phyloP scores from a whole-genome alignment of 2,113 vertebrate species.

The Erinaceus europaeus region DNA sequence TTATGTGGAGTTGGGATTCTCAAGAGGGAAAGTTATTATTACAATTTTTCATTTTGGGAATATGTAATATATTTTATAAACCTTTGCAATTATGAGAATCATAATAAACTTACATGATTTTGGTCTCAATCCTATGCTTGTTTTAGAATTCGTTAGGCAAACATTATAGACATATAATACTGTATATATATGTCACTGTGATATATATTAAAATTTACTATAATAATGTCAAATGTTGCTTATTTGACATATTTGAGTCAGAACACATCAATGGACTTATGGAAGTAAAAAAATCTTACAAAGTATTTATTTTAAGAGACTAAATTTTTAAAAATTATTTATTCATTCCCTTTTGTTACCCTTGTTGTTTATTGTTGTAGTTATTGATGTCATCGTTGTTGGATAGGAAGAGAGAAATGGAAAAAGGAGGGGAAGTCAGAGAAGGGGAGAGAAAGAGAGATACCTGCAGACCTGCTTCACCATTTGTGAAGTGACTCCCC shows the following conservation, averaged over 20 bases:
- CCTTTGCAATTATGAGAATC: conserved; percentile 36
- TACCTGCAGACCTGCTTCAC: too few relatives aligned
- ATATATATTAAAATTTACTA: neutral
- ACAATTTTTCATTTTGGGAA: neutral
- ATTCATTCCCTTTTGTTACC: too few relatives aligned
- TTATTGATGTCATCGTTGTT: too few relatives aligned
- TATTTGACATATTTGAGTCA: neutral
- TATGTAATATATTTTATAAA: neutral
- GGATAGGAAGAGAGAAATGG: too few relatives aligned
- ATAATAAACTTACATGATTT: neutral
- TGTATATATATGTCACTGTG: neutral
- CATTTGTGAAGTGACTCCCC: too few relatives aligned
- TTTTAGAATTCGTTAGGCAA: neutral
- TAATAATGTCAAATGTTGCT: neutral
- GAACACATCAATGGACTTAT: neutral
- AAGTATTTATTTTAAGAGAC: too few relatives aligned
- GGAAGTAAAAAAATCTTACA: too few relatives aligned
- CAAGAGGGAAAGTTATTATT: conserved; percentile 11
- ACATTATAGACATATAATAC: neutral
- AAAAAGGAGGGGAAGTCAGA: too few relatives aligned
- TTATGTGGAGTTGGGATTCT: neutral
- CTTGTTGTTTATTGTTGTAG: too few relatives aligned
- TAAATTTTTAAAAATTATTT: too few relatives aligned
- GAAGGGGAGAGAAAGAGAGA: too few relatives aligned
- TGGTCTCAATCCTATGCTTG: neutral